phyloP scores from a whole-genome alignment of 2,113 vertebrate genomes.

The Ceyx melanurus region DNA sequence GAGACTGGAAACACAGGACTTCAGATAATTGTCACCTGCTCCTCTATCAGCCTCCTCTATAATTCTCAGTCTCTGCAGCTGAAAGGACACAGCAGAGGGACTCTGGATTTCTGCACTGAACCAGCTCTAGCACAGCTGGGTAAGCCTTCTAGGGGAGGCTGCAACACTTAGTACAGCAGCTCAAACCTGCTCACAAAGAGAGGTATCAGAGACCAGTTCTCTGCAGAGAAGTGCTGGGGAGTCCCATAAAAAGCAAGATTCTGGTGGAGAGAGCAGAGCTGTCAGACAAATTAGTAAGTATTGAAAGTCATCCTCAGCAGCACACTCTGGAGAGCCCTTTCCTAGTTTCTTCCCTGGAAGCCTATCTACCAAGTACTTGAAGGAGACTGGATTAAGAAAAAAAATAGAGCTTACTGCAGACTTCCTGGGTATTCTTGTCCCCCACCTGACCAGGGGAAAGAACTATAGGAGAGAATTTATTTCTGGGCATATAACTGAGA shows the following conservation, averaged over 20 bases:
- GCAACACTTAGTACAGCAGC: neutral
- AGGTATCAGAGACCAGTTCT: neutral
- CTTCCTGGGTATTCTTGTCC: neutral
- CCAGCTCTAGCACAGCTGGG: neutral
- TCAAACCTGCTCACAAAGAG: neutral
- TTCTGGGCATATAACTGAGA: neutral
- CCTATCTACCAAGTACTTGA: neutral
- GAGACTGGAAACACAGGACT: neutral
- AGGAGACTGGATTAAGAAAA: accelerated
- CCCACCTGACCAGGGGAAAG: neutral
- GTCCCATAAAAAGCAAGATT: neutral
- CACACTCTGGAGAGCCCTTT: neutral
- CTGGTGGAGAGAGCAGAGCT: neutral
- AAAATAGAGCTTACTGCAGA: neutral
- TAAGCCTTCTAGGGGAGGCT: neutral
- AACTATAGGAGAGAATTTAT: neutral
- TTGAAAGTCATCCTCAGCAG: neutral
- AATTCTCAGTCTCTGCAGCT: neutral
- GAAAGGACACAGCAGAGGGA: neutral
- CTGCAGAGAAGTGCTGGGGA: neutral
- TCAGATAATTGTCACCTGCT: neutral
- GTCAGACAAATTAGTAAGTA: neutral
- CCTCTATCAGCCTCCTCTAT: neutral
- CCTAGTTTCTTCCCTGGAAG: neutral
- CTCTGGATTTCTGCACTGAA: neutral